phyloP scores from a whole-genome alignment of 2,113 vertebrate genomes.

The Merops nubicus region DNA sequence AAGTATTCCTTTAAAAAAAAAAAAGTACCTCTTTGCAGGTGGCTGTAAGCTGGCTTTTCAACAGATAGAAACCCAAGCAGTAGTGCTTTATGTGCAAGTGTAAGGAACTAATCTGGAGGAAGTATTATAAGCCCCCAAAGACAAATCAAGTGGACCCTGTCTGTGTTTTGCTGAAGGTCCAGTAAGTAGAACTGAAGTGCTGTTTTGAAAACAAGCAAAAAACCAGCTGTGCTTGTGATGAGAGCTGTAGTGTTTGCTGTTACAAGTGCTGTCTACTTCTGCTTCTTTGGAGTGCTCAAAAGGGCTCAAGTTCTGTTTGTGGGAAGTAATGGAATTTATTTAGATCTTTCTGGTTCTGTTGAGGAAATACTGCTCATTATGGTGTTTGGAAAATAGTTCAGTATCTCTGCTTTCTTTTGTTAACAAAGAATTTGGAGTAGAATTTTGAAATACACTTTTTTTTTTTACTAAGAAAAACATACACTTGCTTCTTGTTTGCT shows the following conservation, averaged over 20 bases:
- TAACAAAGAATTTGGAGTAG: not conserved
- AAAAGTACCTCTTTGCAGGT: not conserved
- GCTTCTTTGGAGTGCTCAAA: not conserved
- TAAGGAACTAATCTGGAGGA: not conserved
- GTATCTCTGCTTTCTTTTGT: not conserved
- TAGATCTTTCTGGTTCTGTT: not conserved
- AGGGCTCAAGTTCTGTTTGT: not conserved
- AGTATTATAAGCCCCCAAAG: not conserved
- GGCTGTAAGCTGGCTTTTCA: not conserved
- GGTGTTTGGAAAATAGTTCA: not conserved
- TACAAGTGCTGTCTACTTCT: not conserved
- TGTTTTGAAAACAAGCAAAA: not conserved
- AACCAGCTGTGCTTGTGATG: not conserved
- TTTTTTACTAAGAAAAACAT: too few relatives aligned
- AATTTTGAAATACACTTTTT: not conserved
- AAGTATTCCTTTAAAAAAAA: too few relatives aligned
- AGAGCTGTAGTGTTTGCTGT: not conserved
- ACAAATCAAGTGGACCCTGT: not conserved
- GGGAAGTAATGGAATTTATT: not conserved
- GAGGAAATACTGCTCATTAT: not conserved
- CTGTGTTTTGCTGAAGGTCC: not conserved
- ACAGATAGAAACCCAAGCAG: not conserved
- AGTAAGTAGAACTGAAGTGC: not conserved
- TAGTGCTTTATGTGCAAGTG: not conserved
- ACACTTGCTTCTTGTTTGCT: not conserved